Base-by-base conservation (phyloP, 2,797 vertebrate genomes). In the Enteromius fasciolatus region DNA sequence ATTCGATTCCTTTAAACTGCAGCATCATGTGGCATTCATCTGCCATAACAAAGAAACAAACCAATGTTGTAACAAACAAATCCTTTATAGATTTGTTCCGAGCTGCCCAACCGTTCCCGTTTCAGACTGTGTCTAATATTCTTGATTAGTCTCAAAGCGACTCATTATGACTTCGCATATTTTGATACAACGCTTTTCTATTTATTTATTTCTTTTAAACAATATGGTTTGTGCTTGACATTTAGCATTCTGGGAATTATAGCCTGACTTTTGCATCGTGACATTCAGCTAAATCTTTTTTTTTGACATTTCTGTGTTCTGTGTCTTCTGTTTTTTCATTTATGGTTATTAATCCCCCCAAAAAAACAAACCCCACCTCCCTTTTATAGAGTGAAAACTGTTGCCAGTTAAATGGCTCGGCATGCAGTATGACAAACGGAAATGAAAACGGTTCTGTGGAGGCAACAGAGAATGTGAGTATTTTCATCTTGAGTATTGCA, bases 381-480 rank as follows among this genome's bases (percentile, higher is more conserved):
- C 33, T 36, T 75, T 17, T 68, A 61, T 11, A 84, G 87, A 75
- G 52, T 76, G 44, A 82, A 52, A 70, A 79, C 36, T 87, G 87
- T 25, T 88, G 86, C 61, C 84, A 84, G 73, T n/a, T 66, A 69
- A 86, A 78, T 17, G 77, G 31, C 46, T n/a, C n/a, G 0, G 9
- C 36, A 18, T 84, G 78, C 77, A 64, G 44, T 57, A 36, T 41
- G 61, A 7, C 68, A 4, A 83, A 74, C 31, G 66, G 41, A 59
- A 73, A 50, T 1, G 25, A 61, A 28, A 61, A 61, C 12, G 57
- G 50, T 73, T n/a, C 54, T 2, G 8, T 15, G 48, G 73, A 66
- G 15, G 11, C 67, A n/a, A 54, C n/a, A 0, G 77, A 72, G 33
- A 83, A 79, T 44, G 87, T 82, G 11, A 68, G 72, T 50, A 33